Percentiles rank a stretch among this genome's conserved stretches.
Conservation (phyloP, 30 jellyfish, hydroid and myxozoan genomes). For the Catostylus mosaicus region DNA sequence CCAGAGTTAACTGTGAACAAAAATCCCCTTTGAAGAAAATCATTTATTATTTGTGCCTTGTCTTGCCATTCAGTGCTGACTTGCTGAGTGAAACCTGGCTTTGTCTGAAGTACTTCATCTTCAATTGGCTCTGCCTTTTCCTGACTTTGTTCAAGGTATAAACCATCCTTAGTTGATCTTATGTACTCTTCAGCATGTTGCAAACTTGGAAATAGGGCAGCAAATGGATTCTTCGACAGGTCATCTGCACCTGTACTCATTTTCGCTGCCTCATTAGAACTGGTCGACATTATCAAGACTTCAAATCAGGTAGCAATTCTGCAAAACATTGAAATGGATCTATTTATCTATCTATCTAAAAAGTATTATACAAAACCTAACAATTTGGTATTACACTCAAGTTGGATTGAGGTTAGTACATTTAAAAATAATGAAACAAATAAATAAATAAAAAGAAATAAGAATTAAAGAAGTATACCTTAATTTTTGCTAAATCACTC, state of each 20-base stretch:
- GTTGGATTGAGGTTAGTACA: too few relatives aligned
- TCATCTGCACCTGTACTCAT: background rate
- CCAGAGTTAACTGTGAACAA: conserved; percentile 81
- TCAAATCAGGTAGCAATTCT: background rate
- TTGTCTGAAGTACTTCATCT: too few relatives aligned
- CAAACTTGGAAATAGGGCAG: conserved; percentile 85
- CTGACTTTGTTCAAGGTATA: background rate
- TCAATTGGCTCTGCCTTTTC: background rate
- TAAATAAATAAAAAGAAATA: too few relatives aligned
- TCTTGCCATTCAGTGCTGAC: conserved; percentile 34
- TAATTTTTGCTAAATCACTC: too few relatives aligned
- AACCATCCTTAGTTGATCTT: conserved; percentile 56
- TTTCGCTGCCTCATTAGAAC: background rate
- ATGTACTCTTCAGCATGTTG: conserved; percentile 90
- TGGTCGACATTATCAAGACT: background rate
- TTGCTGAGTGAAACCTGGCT: background rate
- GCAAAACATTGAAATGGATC: too few relatives aligned
- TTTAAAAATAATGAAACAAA: too few relatives aligned
- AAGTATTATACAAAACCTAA: too few relatives aligned
- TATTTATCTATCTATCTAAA: too few relatives aligned
- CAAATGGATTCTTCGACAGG: conserved; percentile 86
- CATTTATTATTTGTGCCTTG: conserved; percentile 69
- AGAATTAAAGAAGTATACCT: too few relatives aligned
- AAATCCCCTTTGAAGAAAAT: conserved; percentile 76
- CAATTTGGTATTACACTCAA: too few relatives aligned